Percentiles rank a stretch among this genome's conserved stretches.
Evolutionary conservation across 2,888 invertebrate genomes (phyloP).

Genomic region (Ditula angustiorana): DNA sequence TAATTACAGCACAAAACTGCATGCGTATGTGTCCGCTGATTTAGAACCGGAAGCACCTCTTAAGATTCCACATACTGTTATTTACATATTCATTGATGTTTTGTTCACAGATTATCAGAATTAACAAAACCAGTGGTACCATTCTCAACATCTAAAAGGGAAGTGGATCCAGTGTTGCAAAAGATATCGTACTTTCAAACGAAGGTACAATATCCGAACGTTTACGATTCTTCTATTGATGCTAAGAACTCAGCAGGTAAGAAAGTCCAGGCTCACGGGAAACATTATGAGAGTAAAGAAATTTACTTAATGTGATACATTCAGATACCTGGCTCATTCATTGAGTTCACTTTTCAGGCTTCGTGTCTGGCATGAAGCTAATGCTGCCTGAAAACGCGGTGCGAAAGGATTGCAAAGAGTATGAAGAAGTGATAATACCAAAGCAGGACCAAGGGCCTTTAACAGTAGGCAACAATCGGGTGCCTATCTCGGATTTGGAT

Average conservation of each 20-base stretch:
- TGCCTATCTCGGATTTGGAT: constrained; percentile 87
- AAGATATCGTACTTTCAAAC: constrained; percentile 78
- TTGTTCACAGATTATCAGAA: constrained; percentile 68
- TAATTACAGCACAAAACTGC: no score
- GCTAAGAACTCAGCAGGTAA: constrained; percentile 88
- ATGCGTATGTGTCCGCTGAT: no score
- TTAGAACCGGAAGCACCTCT: no score
- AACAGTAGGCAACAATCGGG: constrained; percentile 87
- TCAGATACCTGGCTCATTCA: no score
- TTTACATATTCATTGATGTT: not conserved
- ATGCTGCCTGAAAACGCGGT: constrained; percentile 92
- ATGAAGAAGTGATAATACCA: constrained; percentile 95
- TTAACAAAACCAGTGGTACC: constrained; percentile 77
- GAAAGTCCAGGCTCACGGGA: no score
- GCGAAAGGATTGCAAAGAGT: constrained; percentile 89
- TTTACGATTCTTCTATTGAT: constrained; percentile 92
- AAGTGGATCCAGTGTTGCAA: constrained; percentile 66
- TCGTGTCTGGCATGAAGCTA: constrained; percentile 91
- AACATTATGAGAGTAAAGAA: no score
- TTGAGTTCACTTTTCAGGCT: constrained; percentile 80
- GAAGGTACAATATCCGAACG: constrained; percentile 91
- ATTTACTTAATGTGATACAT: no score
- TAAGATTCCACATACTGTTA: no score
- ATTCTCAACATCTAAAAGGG: constrained; percentile 74
- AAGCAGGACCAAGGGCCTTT: constrained; percentile 86